Evolutionary conservation across 2,888 invertebrate species (phyloP).

Genomic region (Drosophila multiciliata): DNA sequence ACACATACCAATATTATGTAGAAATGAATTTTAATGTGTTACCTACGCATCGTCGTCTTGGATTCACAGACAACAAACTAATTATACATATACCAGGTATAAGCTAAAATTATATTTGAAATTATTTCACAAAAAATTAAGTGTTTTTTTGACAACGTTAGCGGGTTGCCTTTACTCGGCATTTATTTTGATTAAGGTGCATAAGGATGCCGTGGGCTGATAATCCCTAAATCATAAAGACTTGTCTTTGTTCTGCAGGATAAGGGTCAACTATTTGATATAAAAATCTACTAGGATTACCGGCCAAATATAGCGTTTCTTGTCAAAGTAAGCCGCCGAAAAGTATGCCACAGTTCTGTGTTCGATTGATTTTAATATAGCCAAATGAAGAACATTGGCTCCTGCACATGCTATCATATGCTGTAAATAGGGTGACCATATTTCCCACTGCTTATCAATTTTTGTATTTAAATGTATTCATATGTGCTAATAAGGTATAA

Average conservation of each 20-base stretch:
- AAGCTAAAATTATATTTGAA: conserved; percentile 75
- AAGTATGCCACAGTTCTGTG: background rate
- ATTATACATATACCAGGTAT: conserved; percentile 69
- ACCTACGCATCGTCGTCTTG: conserved; percentile 67
- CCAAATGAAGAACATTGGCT: background rate
- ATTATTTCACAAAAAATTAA: conserved; percentile 67
- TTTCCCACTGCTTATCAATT: background rate
- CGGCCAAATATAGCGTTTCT: background rate
- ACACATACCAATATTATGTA: conserved; percentile 60
- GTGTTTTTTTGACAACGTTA: background rate
- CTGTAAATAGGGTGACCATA: background rate
- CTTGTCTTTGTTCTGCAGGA: conserved; percentile 97
- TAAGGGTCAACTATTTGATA: conserved; percentile 90
- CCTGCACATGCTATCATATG: background rate
- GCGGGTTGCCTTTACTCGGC: background rate
- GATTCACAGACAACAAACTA: conserved; percentile 67
- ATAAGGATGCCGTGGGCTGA: conserved; percentile 88
- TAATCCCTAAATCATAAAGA: conserved; percentile 91
- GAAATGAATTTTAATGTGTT: conserved; percentile 76
- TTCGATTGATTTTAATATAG: background rate
- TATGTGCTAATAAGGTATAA: background rate
- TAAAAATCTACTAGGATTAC: background rate
- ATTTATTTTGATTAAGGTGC: background rate
- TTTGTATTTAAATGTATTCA: background rate
- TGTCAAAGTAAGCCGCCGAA: background rate